A percentile compares a stretch with the other conserved stretches of the same genome.
These are phyloP conservation scores for Oryzias curvinotus DNA, from an alignment of 2,113 vertebrate genomes.

Conservation along the genomic window DNA sequence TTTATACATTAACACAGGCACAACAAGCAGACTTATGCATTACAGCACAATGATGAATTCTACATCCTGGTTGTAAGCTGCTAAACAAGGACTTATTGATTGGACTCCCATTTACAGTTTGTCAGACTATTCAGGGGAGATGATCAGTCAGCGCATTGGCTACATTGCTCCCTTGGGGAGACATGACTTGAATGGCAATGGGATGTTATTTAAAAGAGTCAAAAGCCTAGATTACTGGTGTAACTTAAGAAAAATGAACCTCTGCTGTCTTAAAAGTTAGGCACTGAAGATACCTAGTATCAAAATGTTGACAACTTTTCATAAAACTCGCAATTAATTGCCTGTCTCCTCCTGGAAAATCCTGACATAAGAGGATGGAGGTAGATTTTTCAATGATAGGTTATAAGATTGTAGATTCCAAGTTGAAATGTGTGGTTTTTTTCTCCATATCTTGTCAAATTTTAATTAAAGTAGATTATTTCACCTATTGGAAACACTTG, in stretches of 20 bases:
- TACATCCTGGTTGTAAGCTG: conserved; percentile 5
- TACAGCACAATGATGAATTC: conserved; percentile 13
- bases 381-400: too few species aligned
- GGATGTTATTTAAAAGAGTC: conserved; percentile 1
- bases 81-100: conserved; percentile 32
- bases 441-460: too few species aligned
- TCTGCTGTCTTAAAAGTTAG: neutral
- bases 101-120: conserved; percentile 4
- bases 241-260: neutral
- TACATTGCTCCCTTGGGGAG: conserved; percentile 1
- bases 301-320: too few species aligned
- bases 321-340: too few species aligned
- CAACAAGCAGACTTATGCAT: conserved; percentile 2
- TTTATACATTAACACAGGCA: conserved; percentile 35
- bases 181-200: conserved; percentile 1
- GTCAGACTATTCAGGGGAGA: neutral
- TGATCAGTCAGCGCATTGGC: conserved; percentile 13
- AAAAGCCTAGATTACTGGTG: neutral
- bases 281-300: too few species aligned
- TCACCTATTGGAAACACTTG: too few species aligned
- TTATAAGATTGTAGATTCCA: too few species aligned
- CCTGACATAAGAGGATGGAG: too few species aligned
- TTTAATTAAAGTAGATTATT: too few species aligned
- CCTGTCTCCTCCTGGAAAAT: too few species aligned
- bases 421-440: too few species aligned